Percentiles rank a stretch among this genome's conserved stretches.
Evolutionary conservation across 2,888 invertebrate species (phyloP).

Genomic region (Cosmia pyralina): DNA sequence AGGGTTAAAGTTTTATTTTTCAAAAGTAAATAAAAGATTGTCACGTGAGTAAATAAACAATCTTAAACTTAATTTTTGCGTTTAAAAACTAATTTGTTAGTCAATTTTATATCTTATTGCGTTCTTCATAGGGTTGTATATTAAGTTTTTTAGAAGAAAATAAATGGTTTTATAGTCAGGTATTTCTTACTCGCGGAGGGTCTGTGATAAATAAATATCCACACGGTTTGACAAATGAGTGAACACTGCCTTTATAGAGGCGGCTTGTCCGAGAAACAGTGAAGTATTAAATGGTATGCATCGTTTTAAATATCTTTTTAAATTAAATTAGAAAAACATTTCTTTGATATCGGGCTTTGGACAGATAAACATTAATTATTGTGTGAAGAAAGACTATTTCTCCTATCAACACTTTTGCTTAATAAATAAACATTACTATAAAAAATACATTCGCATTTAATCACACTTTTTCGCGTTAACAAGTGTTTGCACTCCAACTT

Average conservation of each 20-base stretch:
- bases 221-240: slow-evolving; percentile 88
- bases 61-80: slow-evolving; percentile 27
- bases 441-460: background rate
- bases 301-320: slow-evolving; percentile 64
- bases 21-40: slow-evolving; percentile 45
- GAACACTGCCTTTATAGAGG: slow-evolving; percentile 85
- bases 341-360: slow-evolving; percentile 51
- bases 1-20: slow-evolving; percentile 11
- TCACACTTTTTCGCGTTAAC: slow-evolving; percentile 16
- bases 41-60: slow-evolving; percentile 53
- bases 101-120: slow-evolving; percentile 63
- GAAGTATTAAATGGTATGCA: slow-evolving; percentile 64
- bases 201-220: slow-evolving; percentile 88
- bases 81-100: background rate
- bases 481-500: slow-evolving; percentile 40
- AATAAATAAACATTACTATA: background rate
- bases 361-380: slow-evolving; percentile 32
- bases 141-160: slow-evolving; percentile 21
- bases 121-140: slow-evolving; percentile 46
- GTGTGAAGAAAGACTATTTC: slow-evolving; percentile 1
- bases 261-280: slow-evolving; percentile 72
- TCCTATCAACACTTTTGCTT: slow-evolving; percentile 2
- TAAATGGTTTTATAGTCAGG: slow-evolving; percentile 69
- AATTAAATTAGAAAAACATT: slow-evolving; percentile 63
- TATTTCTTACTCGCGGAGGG: slow-evolving; percentile 85